phyloP scores from a whole-genome alignment of 2,113 vertebrate species.

The Barnardius zonarius region DNA sequence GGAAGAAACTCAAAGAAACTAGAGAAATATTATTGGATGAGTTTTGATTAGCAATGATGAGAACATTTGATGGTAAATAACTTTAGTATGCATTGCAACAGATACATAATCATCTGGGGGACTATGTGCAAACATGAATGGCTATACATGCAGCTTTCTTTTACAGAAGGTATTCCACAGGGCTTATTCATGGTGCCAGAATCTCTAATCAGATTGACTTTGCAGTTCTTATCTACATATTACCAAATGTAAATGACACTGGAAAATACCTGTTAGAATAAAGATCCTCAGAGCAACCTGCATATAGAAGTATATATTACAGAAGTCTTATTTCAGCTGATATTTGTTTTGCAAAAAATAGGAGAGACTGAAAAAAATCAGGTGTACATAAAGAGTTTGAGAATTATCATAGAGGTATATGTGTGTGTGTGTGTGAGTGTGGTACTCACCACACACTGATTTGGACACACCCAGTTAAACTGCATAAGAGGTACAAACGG shows the following conservation, averaged over 20 bases:
- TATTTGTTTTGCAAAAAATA: background rate
- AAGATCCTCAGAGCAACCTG: background rate
- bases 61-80: background rate
- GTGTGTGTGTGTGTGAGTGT: too few relatives aligned
- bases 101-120: background rate
- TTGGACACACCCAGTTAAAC: background rate
- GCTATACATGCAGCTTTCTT: background rate
- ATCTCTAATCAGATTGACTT: background rate
- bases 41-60: background rate
- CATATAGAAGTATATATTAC: background rate
- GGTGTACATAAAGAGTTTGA: background rate
- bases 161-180: background rate
- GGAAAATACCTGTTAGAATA: background rate
- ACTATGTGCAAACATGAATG: background rate
- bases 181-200: background rate
- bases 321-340: background rate
- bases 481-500: background rate
- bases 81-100: background rate
- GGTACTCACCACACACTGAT: background rate
- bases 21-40: background rate
- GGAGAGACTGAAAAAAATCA: background rate
- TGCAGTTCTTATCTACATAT: background rate
- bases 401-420: background rate
- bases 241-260: background rate
- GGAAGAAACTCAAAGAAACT: background rate